Percentiles rank a stretch among this genome's conserved stretches.
These are phyloP conservation scores for Ellobium chinense DNA, from an alignment of 2,888 invertebrate genomes.

Conservation along the genomic window DNA sequence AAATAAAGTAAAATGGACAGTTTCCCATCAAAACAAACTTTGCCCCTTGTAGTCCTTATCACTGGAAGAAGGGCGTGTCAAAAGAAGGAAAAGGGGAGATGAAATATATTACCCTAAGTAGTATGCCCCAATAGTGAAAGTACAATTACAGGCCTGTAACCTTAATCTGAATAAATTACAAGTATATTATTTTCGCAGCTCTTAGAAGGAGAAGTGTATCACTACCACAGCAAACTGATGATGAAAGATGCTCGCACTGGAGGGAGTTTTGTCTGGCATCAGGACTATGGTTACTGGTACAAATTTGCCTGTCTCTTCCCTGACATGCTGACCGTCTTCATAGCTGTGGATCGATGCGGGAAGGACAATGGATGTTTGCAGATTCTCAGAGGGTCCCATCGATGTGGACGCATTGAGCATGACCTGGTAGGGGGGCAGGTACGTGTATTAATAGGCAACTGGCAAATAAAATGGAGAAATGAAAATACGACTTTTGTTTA, in stretches of 20 bases:
- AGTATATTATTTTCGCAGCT: no score
- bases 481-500: no score
- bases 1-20: no score
- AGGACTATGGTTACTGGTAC: slow-evolving; percentile 78
- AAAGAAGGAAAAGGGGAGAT: no score
- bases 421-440: slow-evolving; percentile 66
- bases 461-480: no score
- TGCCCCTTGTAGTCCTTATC: no score
- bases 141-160: no score
- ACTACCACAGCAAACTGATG: slow-evolving; percentile 76
- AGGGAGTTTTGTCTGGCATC: slow-evolving; percentile 75
- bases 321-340: slow-evolving; percentile 74
- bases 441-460: neutral
- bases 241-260: slow-evolving; percentile 74
- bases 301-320: slow-evolving; percentile 73
- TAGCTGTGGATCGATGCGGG: slow-evolving; percentile 72
- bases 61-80: no score
- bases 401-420: slow-evolving; percentile 75
- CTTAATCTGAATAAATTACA: no score
- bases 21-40: no score
- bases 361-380: slow-evolving; percentile 75
- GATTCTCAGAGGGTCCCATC: slow-evolving; percentile 72
- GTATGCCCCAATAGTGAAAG: no score
- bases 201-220: slow-evolving; percentile 73
- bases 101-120: no score